phyloP scores from a whole-genome alignment of 2,888 invertebrate species.

The Sussaba pulchella region DNA sequence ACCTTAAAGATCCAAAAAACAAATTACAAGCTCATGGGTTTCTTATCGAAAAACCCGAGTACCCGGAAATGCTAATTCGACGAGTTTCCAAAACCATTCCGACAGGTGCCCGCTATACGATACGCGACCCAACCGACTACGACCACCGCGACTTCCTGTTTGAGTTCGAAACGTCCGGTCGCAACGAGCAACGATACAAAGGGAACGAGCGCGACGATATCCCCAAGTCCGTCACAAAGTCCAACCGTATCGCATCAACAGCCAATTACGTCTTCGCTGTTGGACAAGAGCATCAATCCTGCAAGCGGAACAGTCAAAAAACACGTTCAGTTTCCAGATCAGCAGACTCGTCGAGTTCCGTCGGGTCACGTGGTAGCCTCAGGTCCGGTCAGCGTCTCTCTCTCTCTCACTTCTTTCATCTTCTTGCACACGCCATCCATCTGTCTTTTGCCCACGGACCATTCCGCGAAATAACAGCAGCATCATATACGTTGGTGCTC shows the following conservation, averaged over 20 bases:
- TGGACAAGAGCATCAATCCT: constrained; percentile 78
- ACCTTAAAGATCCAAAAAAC: no score
- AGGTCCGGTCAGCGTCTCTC: neutral
- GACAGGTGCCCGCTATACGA: constrained; percentile 85
- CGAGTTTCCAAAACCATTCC: no score
- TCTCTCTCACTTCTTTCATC: neutral
- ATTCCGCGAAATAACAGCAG: no score
- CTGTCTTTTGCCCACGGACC: no score
- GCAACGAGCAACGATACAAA: constrained; percentile 85
- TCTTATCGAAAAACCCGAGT: no score
- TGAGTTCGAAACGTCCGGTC: constrained; percentile 81
- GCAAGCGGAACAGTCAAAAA: constrained; percentile 86
- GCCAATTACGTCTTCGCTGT: constrained; percentile 66
- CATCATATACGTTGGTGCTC: neutral
- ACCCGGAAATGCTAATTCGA: no score
- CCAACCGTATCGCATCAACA: constrained; percentile 84
- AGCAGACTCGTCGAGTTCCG: constrained; percentile 62
- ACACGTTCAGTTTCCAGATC: constrained; percentile 90
- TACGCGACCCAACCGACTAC: constrained; percentile 85
- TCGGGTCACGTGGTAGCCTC: constrained; percentile 42
- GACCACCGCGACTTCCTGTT: constrained; percentile 85
- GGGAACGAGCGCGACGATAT: constrained; percentile 78
- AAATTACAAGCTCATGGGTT: no score
- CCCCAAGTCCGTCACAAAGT: constrained; percentile 85
- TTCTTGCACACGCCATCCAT: neutral